A percentile compares a stretch with the other conserved stretches of the same genome.
Evolutionary conservation across 2,888 invertebrate species (phyloP).

Genomic region (Kryphioiulus occultus): DNA sequence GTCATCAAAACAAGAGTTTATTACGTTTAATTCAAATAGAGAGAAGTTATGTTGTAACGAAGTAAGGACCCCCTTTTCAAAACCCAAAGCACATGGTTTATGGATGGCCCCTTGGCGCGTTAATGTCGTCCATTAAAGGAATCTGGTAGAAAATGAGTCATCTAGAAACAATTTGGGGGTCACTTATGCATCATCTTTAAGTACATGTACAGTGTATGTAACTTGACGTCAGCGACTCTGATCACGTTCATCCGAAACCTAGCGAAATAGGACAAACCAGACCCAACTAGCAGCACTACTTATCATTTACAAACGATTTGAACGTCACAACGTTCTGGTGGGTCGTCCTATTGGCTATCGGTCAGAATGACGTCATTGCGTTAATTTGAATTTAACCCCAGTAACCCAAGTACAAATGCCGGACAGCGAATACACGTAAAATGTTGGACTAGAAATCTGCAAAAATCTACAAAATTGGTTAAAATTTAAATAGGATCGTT

Average conservation of each 20-base stretch:
- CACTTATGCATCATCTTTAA: neutral
- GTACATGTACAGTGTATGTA: too few species aligned
- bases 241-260: neutral
- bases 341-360: neutral
- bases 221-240: neutral
- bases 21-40: too few species aligned
- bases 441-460: conserved; percentile 6
- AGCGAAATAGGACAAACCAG: neutral
- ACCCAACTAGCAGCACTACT: neutral
- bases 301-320: neutral
- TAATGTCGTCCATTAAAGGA: too few species aligned
- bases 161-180: neutral
- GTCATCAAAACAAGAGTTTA: too few species aligned
- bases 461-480: neutral
- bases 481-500: neutral
- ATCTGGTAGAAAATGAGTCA: neutral
- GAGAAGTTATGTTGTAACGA: too few species aligned
- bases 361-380: neutral
- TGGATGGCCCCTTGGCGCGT: too few species aligned
- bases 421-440: neutral
- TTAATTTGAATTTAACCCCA: neutral
- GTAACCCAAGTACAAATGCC: neutral
- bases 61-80: too few species aligned
- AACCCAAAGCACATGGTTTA: too few species aligned
- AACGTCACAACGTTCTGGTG: neutral